A percentile compares a stretch with the other conserved stretches of the same genome.
These are phyloP conservation scores for Drepana falcataria DNA, from an alignment of 2,888 invertebrate genomes.

Conservation along the genomic window DNA sequence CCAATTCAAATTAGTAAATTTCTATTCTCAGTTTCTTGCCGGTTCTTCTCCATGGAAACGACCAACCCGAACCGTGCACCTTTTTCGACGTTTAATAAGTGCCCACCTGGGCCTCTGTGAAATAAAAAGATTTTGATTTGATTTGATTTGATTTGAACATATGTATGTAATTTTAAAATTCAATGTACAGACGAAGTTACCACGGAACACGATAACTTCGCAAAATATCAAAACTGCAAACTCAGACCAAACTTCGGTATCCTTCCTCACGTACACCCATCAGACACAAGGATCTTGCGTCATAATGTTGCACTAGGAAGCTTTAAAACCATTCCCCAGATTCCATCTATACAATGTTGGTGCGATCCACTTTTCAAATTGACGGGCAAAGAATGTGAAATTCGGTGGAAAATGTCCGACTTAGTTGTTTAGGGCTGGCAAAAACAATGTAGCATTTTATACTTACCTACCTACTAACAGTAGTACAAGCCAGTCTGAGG, in stretches of 20 bases:
- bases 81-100: too few relatives aligned
- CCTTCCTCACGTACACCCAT: background rate
- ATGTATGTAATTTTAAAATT: too few relatives aligned
- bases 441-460: background rate
- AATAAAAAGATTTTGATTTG: too few relatives aligned
- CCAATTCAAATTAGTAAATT: too few relatives aligned
- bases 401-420: slow-evolving; percentile 18
- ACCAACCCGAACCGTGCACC: too few relatives aligned
- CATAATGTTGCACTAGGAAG: background rate
- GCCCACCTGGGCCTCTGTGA: too few relatives aligned
- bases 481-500: too few relatives aligned
- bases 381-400: slow-evolving; percentile 23
- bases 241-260: background rate
- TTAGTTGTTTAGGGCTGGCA: slow-evolving; percentile 11
- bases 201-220: background rate
- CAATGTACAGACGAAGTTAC: too few relatives aligned
- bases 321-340: slow-evolving; percentile 8
- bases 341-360: slow-evolving; percentile 10
- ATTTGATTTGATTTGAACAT: too few relatives aligned
- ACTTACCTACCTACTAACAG: too few relatives aligned
- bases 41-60: too few relatives aligned
- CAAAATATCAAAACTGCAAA: background rate
- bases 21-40: too few relatives aligned
- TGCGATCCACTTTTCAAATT: slow-evolving; percentile 20
- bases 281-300: background rate